These are phyloP conservation scores for Caenorhabditis doughertyi DNA, from an alignment of 2,888 invertebrate species.

Conservation along the genomic window DNA sequence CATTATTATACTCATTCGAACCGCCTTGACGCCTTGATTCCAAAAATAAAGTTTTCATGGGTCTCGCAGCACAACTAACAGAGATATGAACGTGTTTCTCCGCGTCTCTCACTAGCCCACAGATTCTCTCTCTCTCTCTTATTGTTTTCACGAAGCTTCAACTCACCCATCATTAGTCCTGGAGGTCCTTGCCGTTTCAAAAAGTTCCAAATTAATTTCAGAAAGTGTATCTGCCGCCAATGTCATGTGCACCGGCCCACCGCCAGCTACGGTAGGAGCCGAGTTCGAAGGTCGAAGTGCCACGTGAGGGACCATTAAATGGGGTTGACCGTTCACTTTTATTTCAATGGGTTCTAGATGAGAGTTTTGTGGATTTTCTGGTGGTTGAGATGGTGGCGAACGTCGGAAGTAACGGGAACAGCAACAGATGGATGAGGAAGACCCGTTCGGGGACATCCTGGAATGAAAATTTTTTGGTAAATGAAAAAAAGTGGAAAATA, in stretches of 20 bases:
- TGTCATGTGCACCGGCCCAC: background rate
- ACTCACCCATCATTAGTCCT: constrained; percentile 29
- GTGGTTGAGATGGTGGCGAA: background rate
- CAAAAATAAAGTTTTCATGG: no score
- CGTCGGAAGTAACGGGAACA: constrained; percentile 41
- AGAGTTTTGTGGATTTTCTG: background rate
- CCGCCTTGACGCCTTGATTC: no score
- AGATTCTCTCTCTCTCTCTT: no score
- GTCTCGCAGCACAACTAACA: no score
- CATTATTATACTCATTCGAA: no score
- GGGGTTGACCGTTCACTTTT: constrained; percentile 44
- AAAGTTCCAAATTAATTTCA: constrained; percentile 21
- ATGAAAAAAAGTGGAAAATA: background rate
- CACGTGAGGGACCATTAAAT: constrained; percentile 26
- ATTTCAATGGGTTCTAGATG: constrained; percentile 44
- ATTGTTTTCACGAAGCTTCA: no score
- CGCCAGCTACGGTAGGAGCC: background rate
- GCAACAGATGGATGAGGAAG: constrained; percentile 40
- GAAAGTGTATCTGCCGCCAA: constrained; percentile 7
- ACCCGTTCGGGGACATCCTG: constrained; percentile 25
- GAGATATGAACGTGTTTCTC: no score
- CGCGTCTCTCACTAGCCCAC: no score
- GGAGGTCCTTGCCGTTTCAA: constrained; percentile 42
- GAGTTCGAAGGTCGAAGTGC: constrained; percentile 7
- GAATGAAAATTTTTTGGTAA: background rate